Evolutionary conservation across 53 echinoderm and acorn worm genomes (phyloP).

Genomic region (Echinometra lucunter): DNA sequence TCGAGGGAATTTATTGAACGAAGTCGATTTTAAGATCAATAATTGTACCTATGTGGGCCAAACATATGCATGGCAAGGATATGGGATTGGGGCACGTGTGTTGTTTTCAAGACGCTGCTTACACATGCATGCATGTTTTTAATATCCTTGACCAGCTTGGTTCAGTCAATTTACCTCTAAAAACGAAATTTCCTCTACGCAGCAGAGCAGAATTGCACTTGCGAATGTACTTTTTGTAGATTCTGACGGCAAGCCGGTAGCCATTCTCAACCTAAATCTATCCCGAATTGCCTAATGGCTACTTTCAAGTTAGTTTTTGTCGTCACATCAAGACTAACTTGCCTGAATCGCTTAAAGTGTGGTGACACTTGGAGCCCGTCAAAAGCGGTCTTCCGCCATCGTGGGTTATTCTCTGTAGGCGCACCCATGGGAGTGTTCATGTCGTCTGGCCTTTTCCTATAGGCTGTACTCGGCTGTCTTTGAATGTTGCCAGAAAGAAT

Average conservation of each 20-base stretch:
- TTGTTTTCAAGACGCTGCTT: background rate
- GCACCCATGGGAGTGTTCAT: background rate
- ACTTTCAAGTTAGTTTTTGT: background rate
- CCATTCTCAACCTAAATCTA: slow-evolving; percentile 7
- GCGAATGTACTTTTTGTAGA: background rate
- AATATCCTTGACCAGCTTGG: too few relatives aligned
- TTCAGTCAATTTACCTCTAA: background rate
- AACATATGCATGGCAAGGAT: background rate
- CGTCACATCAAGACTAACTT: background rate
- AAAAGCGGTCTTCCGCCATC: background rate
- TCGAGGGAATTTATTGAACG: background rate
- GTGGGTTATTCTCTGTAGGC: background rate
- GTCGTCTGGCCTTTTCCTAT: background rate
- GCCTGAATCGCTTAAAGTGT: background rate
- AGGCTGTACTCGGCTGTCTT: background rate
- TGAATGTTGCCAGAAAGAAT: background rate
- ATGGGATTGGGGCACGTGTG: background rate
- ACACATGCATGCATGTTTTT: background rate
- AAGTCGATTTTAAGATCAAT: background rate
- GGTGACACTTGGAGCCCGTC: background rate
- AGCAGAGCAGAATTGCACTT: background rate
- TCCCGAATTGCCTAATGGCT: background rate
- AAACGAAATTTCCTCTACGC: background rate
- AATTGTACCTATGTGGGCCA: background rate
- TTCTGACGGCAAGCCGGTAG: background rate